These are phyloP conservation scores for Haemorhous mexicanus DNA, from an alignment of 2,113 vertebrate species.

Conservation along the genomic window DNA sequence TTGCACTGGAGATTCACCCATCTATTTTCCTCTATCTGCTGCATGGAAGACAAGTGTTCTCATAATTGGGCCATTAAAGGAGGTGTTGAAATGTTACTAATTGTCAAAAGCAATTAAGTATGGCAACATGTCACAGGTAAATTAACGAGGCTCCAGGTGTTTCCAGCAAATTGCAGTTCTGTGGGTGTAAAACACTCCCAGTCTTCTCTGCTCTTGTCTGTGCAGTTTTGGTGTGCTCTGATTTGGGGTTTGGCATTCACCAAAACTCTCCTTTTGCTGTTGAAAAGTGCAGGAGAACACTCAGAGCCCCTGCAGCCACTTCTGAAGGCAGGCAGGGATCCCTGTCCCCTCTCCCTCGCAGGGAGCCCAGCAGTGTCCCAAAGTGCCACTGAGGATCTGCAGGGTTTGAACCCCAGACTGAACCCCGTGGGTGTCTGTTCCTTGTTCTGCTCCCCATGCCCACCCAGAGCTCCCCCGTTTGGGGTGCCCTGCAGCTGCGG, in stretches of 20 bases:
- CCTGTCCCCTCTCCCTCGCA: accelerated
- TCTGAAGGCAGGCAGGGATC: accelerated
- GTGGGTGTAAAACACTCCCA: background rate
- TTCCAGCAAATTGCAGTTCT: background rate
- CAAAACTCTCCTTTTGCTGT: background rate
- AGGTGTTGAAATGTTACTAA: conserved; percentile 82
- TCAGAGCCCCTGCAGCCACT: accelerated
- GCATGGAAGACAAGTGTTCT: conserved; percentile 59
- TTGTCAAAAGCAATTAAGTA: conserved; percentile 81
- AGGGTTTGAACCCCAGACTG: background rate
- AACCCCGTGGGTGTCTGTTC: accelerated
- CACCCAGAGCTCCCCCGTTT: background rate
- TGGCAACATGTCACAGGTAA: conserved; percentile 81
- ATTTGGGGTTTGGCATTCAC: accelerated
- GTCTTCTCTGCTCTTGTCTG: background rate
- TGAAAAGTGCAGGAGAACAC: accelerated
- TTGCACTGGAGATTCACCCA: conserved; percentile 25
- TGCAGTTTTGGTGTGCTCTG: background rate
- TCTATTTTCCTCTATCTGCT: conserved; percentile 64
- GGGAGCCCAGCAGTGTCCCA: background rate
- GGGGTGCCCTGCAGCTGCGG: background rate
- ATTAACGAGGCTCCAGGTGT: conserved; percentile 75
- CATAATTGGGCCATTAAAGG: conserved; percentile 77
- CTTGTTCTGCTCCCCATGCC: background rate
- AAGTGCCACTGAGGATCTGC: background rate